These are phyloP conservation scores for Tetanocera ferruginea DNA, from an alignment of 2,888 invertebrate species.

Conservation along the genomic window DNA sequence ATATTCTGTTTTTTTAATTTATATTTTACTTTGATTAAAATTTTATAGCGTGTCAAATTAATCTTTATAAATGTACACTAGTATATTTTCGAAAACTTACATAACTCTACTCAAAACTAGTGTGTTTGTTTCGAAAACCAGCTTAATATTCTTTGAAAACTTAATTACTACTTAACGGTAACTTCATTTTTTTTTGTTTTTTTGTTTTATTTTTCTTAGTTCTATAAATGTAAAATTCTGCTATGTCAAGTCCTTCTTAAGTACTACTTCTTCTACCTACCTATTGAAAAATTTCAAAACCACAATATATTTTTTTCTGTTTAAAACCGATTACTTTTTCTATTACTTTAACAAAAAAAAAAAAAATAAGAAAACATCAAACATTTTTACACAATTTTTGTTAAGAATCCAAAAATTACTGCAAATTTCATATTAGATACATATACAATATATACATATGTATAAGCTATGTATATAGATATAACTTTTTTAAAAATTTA, in stretches of 20 bases:
- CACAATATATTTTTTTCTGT: constrained; percentile 18
- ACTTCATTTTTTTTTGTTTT: background rate
- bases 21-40: too few relatives aligned
- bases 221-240: background rate
- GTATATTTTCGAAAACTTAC: too few relatives aligned
- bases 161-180: background rate
- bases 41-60: too few relatives aligned
- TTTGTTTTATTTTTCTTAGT: background rate
- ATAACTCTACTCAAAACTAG: too few relatives aligned
- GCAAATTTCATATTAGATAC: constrained; percentile 21
- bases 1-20: too few relatives aligned
- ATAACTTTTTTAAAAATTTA: constrained; percentile 32
- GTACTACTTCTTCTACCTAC: too few relatives aligned
- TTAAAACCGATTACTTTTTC: constrained; percentile 34
- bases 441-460: background rate
- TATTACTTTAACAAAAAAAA: constrained; percentile 29
- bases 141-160: background rate
- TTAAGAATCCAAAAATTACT: constrained; percentile 37
- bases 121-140: background rate
- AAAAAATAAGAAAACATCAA: background rate
- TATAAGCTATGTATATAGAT: background rate
- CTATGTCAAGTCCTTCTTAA: too few relatives aligned
- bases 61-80: too few relatives aligned
- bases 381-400: constrained; percentile 24
- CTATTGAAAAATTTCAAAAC: constrained; percentile 4